Percentiles rank a stretch among this genome's conserved stretches.
These are phyloP conservation scores for Chalcis sispes DNA, from an alignment of 2,888 invertebrate genomes.

Conservation along the genomic window DNA sequence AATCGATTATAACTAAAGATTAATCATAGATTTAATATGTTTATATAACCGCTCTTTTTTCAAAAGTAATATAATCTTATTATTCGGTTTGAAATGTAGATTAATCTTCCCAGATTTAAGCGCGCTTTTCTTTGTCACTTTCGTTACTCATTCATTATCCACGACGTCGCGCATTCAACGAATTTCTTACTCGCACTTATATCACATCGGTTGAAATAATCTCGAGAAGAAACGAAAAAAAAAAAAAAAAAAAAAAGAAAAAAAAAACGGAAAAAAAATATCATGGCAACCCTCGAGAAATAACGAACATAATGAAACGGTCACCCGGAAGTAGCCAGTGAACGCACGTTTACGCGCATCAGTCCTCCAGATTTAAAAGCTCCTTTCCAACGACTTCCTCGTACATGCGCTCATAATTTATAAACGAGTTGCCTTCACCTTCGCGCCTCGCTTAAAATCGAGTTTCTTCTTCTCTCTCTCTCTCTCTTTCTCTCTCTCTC, in stretches of 20 bases:
- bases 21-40: too few relatives aligned
- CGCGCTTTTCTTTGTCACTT: background rate
- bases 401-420: conserved; percentile 6
- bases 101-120: background rate
- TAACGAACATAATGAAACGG: conserved; percentile 16
- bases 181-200: background rate
- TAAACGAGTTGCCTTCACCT: conserved; percentile 8
- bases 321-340: conserved; percentile 3
- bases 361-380: conserved; percentile 20
- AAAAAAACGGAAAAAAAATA: background rate
- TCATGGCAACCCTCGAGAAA: background rate
- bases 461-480: conserved; percentile 8
- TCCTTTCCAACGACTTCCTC: conserved; percentile 27
- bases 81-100: background rate
- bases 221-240: background rate
- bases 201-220: background rate
- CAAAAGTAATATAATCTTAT: too few relatives aligned
- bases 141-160: too few relatives aligned
- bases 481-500: conserved; percentile 10
- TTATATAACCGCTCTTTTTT: too few relatives aligned
- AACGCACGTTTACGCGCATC: background rate
- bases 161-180: background rate
- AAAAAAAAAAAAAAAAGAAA: background rate
- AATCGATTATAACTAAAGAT: background rate
- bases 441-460: conserved; percentile 12